These are phyloP conservation scores for Microtus oregoni DNA, from an alignment of 2,113 vertebrate species.

Conservation along the genomic window DNA sequence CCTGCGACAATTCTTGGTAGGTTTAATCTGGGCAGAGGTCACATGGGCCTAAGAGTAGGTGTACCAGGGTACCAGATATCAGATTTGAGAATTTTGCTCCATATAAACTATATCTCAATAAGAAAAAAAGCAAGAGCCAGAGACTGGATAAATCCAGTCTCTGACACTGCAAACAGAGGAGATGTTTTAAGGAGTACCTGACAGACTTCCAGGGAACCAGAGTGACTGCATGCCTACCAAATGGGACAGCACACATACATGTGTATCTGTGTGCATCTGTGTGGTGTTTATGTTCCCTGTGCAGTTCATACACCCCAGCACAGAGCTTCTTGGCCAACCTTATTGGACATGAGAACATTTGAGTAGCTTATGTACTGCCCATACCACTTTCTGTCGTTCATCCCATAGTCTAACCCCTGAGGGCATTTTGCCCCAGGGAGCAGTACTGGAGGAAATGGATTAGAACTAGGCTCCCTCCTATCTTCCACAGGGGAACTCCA, in stretches of 20 bases:
- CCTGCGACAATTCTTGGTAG: background rate
- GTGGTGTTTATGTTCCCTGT: background rate
- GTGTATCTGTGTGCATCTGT: background rate
- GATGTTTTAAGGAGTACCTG: background rate
- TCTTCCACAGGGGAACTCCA: background rate
- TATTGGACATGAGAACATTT: background rate
- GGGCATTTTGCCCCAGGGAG: background rate
- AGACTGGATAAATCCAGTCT: background rate
- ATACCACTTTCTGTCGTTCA: background rate
- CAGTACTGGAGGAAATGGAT: background rate
- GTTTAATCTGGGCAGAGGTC: background rate
- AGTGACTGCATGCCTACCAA: background rate
- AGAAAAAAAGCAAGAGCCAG: background rate
- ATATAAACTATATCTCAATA: background rate
- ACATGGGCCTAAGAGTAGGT: background rate
- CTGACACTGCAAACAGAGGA: background rate
- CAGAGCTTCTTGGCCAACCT: background rate
- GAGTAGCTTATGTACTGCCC: background rate
- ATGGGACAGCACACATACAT: background rate
- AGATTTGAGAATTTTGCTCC: background rate
- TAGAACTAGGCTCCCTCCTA: background rate
- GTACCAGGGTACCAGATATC: background rate
- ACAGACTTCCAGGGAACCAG: background rate
- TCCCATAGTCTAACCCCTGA: too few species aligned
- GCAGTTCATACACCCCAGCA: background rate